Evolutionary conservation across 2,797 vertebrate species (phyloP).

Genomic region (Sebastes trivittatus): DNA sequence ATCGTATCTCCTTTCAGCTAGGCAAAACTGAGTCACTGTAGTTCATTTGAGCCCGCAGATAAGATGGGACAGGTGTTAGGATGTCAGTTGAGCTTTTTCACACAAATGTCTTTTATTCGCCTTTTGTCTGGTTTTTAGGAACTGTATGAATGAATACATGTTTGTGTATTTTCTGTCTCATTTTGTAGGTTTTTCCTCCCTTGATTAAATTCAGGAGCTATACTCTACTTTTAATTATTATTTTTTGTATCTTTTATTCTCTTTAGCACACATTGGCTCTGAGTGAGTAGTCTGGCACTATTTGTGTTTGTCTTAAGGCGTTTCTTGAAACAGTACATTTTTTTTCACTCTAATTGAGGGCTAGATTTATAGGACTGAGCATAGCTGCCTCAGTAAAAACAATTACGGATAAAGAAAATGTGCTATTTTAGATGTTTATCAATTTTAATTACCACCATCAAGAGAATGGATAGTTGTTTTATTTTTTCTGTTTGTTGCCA

Average conservation of each 20-base stretch:
- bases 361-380: constrained; percentile 4
- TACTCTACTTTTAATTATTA: constrained; percentile 5
- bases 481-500: constrained; percentile 13
- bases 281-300: neutral
- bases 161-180: constrained; percentile 3
- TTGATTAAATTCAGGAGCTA: constrained; percentile 8
- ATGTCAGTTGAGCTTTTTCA: constrained; percentile 35
- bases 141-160: neutral
- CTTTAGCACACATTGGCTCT: neutral
- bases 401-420: constrained; percentile 37
- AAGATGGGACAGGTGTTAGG: constrained; percentile 64
- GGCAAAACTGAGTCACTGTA: constrained; percentile 52
- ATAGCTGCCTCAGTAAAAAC: constrained; percentile 13
- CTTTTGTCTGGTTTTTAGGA: constrained; percentile 20
- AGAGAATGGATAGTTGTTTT: constrained; percentile 6
- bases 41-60: constrained; percentile 56
- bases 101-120: constrained; percentile 26
- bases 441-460: constrained; percentile 46
- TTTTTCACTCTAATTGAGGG: constrained; percentile 3
- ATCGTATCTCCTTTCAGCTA: constrained; percentile 62
- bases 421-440: constrained; percentile 47
- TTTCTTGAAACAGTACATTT: constrained; percentile 10
- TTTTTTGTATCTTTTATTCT: neutral
- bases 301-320: constrained; percentile 20
- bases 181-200: neutral